Base-by-base conservation (phyloP, 1,140 invertebrate species). In the Epicauta chinensis region DNA sequence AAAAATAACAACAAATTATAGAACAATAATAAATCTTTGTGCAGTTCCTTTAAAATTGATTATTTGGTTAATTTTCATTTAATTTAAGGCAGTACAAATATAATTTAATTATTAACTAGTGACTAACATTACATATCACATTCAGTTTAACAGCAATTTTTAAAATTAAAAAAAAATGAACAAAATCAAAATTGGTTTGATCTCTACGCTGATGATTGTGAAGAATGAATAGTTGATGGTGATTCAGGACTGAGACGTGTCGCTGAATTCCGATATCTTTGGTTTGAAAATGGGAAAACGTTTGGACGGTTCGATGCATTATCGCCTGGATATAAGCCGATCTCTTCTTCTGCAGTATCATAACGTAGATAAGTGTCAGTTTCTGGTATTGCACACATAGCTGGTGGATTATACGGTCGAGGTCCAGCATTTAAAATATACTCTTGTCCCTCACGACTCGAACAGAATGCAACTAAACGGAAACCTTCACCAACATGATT, bases 381-480 rank as follows among this genome's bases (percentile, higher is more conserved):
- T 23, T 37, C 45, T 2, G 34, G 16, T 16, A 15, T 34, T 9
- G 34, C 10, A 17, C 36, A 16, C 35, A 53, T 14, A 23, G 65
- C 65, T 11, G 67, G 64, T 2, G 59, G 56, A 48, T 68, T 66
- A 41, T 58, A 58, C 3, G 56, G 39, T 34, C 61, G 53, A 12
- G 47, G 51, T 13, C 59, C 53, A 12, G 54, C 46, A 30, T 56
- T 62, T 36, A 64, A 47, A 11, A 58, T 45, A 50, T 61, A 58
- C 61, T 80, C 75, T 62, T 74, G 71, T 0, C 84, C 87, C 52
- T 80, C 78, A 2, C 78, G 70, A 50, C 80, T 81, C 66, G 88
- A 83, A 69, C 84, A 91, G 71, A 88, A 92, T 17, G 87, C 88
- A 14, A 87, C 78, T 39, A 77, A 65, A 37, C 79, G 73, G 65